Conservation (phyloP, 2,113 vertebrate species). For the Egretta garzetta region DNA sequence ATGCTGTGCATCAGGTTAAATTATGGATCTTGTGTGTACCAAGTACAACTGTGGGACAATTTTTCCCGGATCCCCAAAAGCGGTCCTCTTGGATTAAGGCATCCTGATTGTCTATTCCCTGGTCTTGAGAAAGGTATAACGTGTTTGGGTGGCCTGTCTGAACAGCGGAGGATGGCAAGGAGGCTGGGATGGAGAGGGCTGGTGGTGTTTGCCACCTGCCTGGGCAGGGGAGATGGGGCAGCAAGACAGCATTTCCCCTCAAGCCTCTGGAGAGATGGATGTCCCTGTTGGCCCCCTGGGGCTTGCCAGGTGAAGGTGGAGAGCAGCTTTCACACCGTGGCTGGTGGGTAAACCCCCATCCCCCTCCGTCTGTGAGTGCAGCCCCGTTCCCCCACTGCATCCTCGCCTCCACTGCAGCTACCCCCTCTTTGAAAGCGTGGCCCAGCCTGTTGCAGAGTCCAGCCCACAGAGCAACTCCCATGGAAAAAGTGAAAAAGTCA, state of each 20-base stretch:
- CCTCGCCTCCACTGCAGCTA: accelerated
- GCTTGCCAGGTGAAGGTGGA: neutral
- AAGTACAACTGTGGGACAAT: neutral
- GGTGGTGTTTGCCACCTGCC: neutral
- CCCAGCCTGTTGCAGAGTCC: neutral
- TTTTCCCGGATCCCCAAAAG: neutral
- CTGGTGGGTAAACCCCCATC: neutral
- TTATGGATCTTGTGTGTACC: neutral
- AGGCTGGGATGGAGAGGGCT: accelerated
- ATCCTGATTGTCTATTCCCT: neutral
- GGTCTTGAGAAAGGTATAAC: neutral
- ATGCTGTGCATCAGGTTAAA: neutral
- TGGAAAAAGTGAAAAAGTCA: neutral
- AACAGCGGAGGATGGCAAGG: neutral
- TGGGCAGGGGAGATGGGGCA: neutral
- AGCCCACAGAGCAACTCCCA: neutral
- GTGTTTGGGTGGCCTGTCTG: neutral
- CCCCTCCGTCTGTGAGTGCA: neutral
- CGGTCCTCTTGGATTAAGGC: neutral
- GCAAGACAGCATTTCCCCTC: neutral
- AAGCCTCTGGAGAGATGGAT: neutral
- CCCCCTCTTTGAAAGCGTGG: neutral
- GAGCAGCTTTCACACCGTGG: neutral
- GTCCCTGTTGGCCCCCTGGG: neutral
- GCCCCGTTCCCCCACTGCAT: neutral